Evolutionary conservation across 2,888 invertebrate species (phyloP).

Genomic region (Melanargia galathea): DNA sequence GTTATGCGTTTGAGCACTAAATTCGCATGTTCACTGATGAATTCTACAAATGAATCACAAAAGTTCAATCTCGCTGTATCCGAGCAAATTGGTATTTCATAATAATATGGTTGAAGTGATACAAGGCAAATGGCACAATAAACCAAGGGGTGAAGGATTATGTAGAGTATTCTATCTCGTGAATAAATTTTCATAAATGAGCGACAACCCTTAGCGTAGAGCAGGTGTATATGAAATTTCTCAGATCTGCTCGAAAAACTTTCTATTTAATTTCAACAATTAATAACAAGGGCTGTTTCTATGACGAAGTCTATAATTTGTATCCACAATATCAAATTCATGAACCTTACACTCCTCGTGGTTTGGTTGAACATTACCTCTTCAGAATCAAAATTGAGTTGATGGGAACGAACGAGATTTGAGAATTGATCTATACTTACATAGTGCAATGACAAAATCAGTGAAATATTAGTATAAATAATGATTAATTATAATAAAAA

Average conservation of each 20-base stretch:
- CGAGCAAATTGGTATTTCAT: slow-evolving; percentile 32
- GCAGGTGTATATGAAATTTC: neutral
- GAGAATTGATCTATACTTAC: too few species aligned
- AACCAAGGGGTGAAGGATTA: slow-evolving; percentile 35
- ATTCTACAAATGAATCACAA: slow-evolving; percentile 8
- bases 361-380: too few species aligned
- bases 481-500: too few species aligned
- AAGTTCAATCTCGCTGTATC: slow-evolving; percentile 25
- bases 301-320: too few species aligned
- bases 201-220: neutral
- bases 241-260: neutral
- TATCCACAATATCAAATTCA: too few species aligned
- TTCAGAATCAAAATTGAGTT: too few species aligned
- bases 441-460: too few species aligned
- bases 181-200: slow-evolving; percentile 16
- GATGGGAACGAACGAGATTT: too few species aligned
- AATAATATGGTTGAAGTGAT: slow-evolving; percentile 27
- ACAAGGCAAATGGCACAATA: slow-evolving; percentile 24
- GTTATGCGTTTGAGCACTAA: neutral
- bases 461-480: too few species aligned
- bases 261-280: too few species aligned
- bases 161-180: slow-evolving; percentile 10
- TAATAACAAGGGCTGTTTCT: too few species aligned
- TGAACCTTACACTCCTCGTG: too few species aligned
- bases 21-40: slow-evolving; percentile 15